These are phyloP conservation scores for Julus scandinavius DNA, from an alignment of 2,888 invertebrate genomes.

Conservation along the genomic window DNA sequence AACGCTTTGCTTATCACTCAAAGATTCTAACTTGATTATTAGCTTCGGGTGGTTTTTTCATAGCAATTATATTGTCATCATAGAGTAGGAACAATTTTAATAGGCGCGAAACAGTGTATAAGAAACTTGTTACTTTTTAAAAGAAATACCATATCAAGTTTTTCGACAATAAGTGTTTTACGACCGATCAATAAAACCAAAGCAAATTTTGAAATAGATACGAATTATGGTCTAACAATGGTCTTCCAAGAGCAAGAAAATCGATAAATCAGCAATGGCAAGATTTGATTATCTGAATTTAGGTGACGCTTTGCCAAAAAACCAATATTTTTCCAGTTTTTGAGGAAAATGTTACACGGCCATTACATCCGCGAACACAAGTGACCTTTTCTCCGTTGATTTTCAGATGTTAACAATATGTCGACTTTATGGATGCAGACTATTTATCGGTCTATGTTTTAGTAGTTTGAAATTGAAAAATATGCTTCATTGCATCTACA, in stretches of 20 bases:
- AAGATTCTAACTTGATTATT: too few species aligned
- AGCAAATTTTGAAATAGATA: neutral
- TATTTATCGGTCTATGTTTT: constrained; percentile 44
- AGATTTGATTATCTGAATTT: constrained; percentile 43
- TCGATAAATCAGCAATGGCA: constrained; percentile 30
- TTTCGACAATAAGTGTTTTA: neutral
- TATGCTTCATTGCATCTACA: constrained; percentile 46
- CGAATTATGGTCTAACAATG: constrained; percentile 36
- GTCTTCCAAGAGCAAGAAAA: constrained; percentile 1
- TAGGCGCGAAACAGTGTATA: too few species aligned
- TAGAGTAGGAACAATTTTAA: too few species aligned
- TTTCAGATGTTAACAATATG: constrained; percentile 24
- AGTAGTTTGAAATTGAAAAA: constrained; percentile 46
- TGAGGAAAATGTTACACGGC: constrained; percentile 1
- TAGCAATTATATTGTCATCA: too few species aligned
- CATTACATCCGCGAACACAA: neutral
- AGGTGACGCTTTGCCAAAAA: constrained; percentile 28
- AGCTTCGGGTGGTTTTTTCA: too few species aligned
- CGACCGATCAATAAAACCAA: neutral
- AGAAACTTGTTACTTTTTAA: too few species aligned
- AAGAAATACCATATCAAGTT: too few species aligned
- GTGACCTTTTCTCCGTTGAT: neutral
- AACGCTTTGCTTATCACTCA: too few species aligned
- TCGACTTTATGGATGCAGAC: neutral
- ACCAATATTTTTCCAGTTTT: neutral